Base-by-base conservation (phyloP, 1,140 invertebrate genomes). In the Drosophila melanica region DNA sequence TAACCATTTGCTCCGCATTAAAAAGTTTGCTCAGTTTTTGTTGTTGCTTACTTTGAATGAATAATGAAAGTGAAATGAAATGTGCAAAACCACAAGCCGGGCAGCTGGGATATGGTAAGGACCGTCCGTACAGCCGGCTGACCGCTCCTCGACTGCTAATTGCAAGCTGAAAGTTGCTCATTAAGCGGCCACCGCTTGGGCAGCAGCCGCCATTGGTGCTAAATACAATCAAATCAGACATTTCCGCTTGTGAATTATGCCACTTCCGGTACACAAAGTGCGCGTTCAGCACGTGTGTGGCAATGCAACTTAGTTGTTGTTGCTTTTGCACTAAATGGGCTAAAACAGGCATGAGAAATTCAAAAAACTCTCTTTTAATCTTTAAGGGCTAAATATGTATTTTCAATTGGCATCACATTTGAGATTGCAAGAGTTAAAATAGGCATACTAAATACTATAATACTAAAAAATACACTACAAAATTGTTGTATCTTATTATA, bases 31-130 rank as follows among this genome's bases (percentile, higher is more conserved):
- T 48, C 11, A 39, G 35, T 59, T 70, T 1, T 55, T 64, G 51
- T 48, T 54, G 57, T 41, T 55, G 57, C 12, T 50, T 42, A 57
- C 35, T 60, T 70, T 62, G 60, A 58, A 69, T 67, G 70, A 85
- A 78, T 81, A 81, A 81, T 63, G 75, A 81, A 86, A 86, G 82
- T 86, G 81, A 85, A 85, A 86, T 86, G 81, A 86, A 85, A 86
- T 85, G 81, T 65, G 77, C 58, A 71, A 75, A 71, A 72, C 81
- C 62, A 59, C 76, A 76, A 73, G 71, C 47, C 45, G 47, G 16
- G 44, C 70, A 66, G 50, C 39, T 27, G 59, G 20, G n/a, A 37
- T 10, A 35, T 37, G 50, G 10, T 23, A 50, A 14, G 14, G n/a
- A 53, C 39, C 42, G 30, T 30, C 39, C 42, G 30, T 30, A 20